Conservation (phyloP, 2,888 invertebrate genomes). For the Beris morrisii region DNA sequence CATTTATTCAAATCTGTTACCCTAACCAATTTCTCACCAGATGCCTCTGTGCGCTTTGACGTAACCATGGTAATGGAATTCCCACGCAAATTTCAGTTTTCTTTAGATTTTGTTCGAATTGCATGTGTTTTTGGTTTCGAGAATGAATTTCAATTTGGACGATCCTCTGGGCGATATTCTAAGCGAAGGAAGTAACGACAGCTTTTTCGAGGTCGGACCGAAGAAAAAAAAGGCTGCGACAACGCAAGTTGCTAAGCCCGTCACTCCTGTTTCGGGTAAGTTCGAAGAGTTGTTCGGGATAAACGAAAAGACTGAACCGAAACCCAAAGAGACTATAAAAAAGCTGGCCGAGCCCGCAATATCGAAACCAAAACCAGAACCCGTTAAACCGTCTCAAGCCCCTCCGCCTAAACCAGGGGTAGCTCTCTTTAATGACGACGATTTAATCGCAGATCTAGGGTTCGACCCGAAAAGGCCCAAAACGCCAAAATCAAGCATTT, state of each 20-base stretch:
- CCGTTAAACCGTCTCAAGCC: conserved; percentile 44
- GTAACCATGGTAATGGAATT: conserved; percentile 19
- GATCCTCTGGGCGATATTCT: conserved; percentile 68
- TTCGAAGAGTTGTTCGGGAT: conserved; percentile 55
- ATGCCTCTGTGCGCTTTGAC: neutral
- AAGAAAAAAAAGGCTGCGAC: conserved; percentile 27
- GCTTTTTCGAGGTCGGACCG: conserved; percentile 64
- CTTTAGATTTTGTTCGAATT: neutral
- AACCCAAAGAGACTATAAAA: conserved; percentile 24
- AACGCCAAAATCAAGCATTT: conserved; percentile 47
- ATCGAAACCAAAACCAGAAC: conserved; percentile 4
- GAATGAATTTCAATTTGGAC: conserved; percentile 63
- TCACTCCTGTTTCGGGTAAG: conserved; percentile 41
- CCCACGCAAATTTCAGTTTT: conserved; percentile 16
- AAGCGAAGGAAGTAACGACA: conserved; percentile 71
- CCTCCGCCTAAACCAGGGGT: neutral
- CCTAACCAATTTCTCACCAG: neutral
- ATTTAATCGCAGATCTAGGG: conserved; percentile 52
- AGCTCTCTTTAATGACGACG: conserved; percentile 43
- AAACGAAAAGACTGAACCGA: conserved; percentile 41
- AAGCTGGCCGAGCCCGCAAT: neutral
- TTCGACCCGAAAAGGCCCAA: conserved; percentile 56
- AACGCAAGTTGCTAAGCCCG: conserved; percentile 32
- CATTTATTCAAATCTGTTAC: too few relatives aligned
- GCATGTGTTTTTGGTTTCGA: neutral